These are phyloP conservation scores for Helicolenus hilgendorfi DNA, from an alignment of 2,797 vertebrate species.

Conservation along the genomic window DNA sequence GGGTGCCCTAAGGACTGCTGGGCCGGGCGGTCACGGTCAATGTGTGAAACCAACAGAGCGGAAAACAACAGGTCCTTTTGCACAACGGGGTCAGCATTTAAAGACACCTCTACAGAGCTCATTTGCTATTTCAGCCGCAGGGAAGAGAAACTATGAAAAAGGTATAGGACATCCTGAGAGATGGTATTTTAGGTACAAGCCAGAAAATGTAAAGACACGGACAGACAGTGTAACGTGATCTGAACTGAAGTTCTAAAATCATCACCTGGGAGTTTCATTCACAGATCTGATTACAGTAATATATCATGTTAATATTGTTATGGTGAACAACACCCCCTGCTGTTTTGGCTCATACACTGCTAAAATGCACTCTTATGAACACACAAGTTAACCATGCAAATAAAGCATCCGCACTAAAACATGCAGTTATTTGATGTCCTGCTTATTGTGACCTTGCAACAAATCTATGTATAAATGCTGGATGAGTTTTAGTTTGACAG, in stretches of 20 bases:
- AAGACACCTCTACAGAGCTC: constrained; percentile 37
- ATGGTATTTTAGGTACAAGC: background rate
- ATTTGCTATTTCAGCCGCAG: background rate
- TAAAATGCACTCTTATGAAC: background rate
- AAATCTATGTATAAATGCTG: background rate
- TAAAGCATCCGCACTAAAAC: background rate
- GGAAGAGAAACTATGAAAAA: background rate
- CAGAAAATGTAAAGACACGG: background rate
- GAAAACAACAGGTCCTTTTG: constrained; percentile 68
- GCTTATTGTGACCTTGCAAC: background rate
- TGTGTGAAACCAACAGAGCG: constrained; percentile 73
- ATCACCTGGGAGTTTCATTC: background rate
- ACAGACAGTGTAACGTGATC: background rate
- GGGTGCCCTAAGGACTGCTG: constrained; percentile 37
- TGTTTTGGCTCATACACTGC: constrained; percentile 25
- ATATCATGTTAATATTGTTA: background rate
- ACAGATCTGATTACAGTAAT: background rate
- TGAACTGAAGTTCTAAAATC: background rate
- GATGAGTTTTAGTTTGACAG: constrained; percentile 1
- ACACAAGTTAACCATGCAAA: background rate
- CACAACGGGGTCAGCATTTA: constrained; percentile 55
- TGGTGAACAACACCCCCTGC: constrained; percentile 60
- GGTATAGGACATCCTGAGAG: background rate
- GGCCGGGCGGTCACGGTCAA: constrained; percentile 74
- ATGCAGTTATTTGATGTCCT: background rate